Percentiles rank a stretch among this genome's conserved stretches.
Conservation (phyloP, 2,797 vertebrate species). For the Hoplostethus mediterraneus region DNA sequence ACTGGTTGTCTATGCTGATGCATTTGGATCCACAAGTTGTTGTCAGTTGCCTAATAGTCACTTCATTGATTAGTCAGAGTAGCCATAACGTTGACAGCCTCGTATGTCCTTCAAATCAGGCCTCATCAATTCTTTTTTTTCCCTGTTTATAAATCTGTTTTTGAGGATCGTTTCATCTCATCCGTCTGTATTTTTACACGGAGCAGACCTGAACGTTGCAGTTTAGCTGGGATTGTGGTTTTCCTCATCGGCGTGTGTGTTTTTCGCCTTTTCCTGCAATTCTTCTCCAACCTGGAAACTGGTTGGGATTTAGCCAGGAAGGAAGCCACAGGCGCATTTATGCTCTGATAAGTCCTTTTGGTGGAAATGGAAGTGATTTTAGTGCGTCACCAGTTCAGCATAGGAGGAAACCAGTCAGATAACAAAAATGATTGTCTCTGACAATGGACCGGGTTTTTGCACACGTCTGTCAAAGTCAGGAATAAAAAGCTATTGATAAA, state of each 20-base stretch:
- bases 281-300: slow-evolving; percentile 79
- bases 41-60: not conserved
- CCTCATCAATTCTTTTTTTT: slow-evolving; percentile 1
- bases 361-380: slow-evolving; percentile 83
- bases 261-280: slow-evolving; percentile 83
- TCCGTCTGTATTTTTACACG: slow-evolving; percentile 49
- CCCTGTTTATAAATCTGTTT: not conserved
- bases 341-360: slow-evolving; percentile 84
- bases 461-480: slow-evolving; percentile 70
- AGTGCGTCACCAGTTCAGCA: slow-evolving; percentile 80
- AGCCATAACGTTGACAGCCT: too few species aligned
- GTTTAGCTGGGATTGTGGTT: slow-evolving; percentile 59
- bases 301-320: slow-evolving; percentile 81
- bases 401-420: slow-evolving; percentile 76
- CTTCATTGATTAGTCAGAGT: too few species aligned
- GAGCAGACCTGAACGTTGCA: slow-evolving; percentile 39
- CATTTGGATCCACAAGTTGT: not conserved
- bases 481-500: slow-evolving; percentile 65
- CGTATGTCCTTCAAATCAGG: not conserved
- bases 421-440: slow-evolving; percentile 76
- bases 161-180: slow-evolving; percentile 20
- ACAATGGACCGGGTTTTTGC: slow-evolving; percentile 63
- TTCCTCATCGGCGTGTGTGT: slow-evolving; percentile 58
- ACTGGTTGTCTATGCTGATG: not conserved
- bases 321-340: slow-evolving; percentile 82